A percentile compares a stretch with the other conserved stretches of the same genome.
Evolutionary conservation across 2,113 vertebrate species (phyloP).

Genomic region (Connochaetes taurinus): DNA sequence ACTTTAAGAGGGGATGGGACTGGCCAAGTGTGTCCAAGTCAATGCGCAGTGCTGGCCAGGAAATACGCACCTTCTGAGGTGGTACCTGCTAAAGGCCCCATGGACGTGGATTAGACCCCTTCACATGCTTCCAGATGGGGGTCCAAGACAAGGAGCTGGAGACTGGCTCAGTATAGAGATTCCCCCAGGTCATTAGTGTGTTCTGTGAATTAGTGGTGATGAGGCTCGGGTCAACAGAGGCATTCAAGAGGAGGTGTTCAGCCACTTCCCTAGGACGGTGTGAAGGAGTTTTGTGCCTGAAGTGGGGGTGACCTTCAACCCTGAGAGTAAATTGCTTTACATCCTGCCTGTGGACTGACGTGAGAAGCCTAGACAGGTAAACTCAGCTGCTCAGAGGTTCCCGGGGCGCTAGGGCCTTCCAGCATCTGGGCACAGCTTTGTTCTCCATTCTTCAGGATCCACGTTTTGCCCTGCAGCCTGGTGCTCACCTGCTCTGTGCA

Average conservation of each 20-base stretch:
- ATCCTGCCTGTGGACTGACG: accelerated
- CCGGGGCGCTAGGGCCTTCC: accelerated
- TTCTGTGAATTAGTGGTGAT: not conserved
- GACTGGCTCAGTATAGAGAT: accelerated
- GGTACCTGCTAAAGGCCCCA: accelerated
- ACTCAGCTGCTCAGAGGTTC: accelerated
- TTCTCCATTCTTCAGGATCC: not conserved
- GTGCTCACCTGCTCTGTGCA: accelerated
- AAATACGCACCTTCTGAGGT: accelerated
- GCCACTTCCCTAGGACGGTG: accelerated
- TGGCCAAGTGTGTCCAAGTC: not conserved
- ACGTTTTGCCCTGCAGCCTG: not conserved
- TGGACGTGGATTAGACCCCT: accelerated
- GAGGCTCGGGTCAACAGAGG: not conserved
- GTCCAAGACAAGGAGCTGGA: accelerated
- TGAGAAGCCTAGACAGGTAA: not conserved
- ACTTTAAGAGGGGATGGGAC: not conserved
- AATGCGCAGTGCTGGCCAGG: accelerated
- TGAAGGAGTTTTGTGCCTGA: accelerated
- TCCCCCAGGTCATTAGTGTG: too few relatives aligned
- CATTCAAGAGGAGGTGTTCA: too few relatives aligned
- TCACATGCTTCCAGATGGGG: not conserved
- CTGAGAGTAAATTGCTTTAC: accelerated
- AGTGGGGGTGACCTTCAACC: too few relatives aligned
- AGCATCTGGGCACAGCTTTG: accelerated